phyloP scores from a whole-genome alignment of 2,113 vertebrate genomes.

The Cyprinodon variegatus region DNA sequence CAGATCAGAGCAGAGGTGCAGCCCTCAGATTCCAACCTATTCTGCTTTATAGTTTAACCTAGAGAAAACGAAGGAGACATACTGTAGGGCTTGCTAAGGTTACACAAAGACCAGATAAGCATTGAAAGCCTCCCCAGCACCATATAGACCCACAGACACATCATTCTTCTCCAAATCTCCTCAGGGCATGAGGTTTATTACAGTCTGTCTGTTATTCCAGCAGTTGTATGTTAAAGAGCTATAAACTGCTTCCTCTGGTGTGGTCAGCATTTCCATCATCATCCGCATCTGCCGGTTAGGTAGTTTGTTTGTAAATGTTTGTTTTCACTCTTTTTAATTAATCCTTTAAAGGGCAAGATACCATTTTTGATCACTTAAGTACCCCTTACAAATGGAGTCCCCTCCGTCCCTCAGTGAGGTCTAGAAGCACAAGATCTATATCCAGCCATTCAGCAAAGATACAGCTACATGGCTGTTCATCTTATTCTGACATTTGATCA shows the following conservation, averaged over 20 bases:
- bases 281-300: neutral
- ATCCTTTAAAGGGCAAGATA: no score
- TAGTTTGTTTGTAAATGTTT: neutral
- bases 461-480: no score
- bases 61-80: neutral
- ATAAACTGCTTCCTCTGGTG: neutral
- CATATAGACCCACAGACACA: neutral
- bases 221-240: neutral
- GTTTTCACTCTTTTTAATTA: neutral
- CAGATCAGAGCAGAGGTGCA: no score
- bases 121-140: neutral
- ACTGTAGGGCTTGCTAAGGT: neutral
- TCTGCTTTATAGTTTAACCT: neutral
- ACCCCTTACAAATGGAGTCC: no score
- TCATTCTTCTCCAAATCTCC: neutral
- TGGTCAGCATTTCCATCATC: neutral
- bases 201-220: neutral
- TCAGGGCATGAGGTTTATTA: neutral
- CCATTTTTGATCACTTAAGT: no score
- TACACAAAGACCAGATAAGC: neutral
- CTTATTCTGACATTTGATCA: no score
- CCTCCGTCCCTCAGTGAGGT: no score
- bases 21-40: no score
- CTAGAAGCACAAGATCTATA: no score
- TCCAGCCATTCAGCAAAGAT: no score